A percentile compares a stretch with the other conserved stretches of the same genome.
phyloP scores from a whole-genome alignment of 2,888 invertebrate species.

The Cerastoderma edule region DNA sequence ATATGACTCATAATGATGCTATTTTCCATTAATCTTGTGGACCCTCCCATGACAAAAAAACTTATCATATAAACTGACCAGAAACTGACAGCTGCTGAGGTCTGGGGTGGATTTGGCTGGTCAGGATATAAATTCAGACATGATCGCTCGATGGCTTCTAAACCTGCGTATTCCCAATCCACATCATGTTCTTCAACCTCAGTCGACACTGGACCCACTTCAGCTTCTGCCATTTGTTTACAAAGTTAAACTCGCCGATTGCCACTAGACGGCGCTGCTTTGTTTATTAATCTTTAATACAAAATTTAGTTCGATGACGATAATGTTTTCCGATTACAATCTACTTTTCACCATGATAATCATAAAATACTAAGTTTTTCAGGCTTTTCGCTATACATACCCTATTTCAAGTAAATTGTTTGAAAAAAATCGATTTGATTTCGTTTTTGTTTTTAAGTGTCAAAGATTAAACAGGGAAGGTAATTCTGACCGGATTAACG shows the following conservation, averaged over 20 bases:
- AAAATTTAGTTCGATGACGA: too few species aligned
- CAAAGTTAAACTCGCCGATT: not conserved
- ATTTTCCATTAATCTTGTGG: not conserved
- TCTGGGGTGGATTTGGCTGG: slow-evolving; percentile 95
- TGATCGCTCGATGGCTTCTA: slow-evolving; percentile 90
- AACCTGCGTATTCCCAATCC: slow-evolving; percentile 85
- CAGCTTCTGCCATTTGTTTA: slow-evolving; percentile 7
- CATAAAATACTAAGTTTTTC: not conserved
- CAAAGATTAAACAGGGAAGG: slow-evolving; percentile 25
- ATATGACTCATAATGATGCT: not conserved
- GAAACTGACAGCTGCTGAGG: slow-evolving; percentile 93
- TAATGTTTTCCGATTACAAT: too few species aligned
- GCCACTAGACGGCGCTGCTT: too few species aligned
- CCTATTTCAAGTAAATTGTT: not conserved
- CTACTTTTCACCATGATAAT: too few species aligned
- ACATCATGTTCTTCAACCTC: slow-evolving; percentile 35
- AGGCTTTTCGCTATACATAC: not conserved
- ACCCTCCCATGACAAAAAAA: too few species aligned
- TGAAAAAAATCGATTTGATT: slow-evolving; percentile 2
- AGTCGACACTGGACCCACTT: not conserved
- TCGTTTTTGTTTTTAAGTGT: not conserved
- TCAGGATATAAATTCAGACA: slow-evolving; percentile 92
- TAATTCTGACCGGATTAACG: slow-evolving; percentile 13
- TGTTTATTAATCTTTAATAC: too few species aligned
- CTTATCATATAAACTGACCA: slow-evolving; percentile 87